Evolutionary conservation across 2,113 vertebrate species (phyloP).

Genomic region (Semnornis frantzii): DNA sequence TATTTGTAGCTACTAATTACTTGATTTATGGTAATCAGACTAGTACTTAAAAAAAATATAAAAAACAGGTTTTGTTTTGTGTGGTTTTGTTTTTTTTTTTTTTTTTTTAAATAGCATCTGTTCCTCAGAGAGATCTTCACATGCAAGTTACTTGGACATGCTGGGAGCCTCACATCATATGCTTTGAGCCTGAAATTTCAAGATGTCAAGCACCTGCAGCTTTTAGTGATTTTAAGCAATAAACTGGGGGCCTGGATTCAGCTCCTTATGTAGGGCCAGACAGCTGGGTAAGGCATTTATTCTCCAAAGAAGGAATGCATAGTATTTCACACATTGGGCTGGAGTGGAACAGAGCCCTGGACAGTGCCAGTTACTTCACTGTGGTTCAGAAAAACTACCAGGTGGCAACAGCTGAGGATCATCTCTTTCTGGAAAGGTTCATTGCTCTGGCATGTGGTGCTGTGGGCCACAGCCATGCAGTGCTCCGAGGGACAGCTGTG

Average conservation of each 20-base stretch:
- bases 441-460: background rate
- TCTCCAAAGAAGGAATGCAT: background rate
- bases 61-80: background rate
- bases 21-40: background rate
- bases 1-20: background rate
- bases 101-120: background rate
- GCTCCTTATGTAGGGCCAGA: background rate
- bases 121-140: background rate
- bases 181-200: background rate
- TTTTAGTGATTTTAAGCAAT: background rate
- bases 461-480: no score
- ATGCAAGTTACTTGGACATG: background rate
- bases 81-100: no score
- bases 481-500: fast-evolving
- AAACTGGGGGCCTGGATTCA: background rate
- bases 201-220: background rate
- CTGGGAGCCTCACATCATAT: background rate
- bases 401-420: background rate
- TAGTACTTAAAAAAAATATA: background rate
- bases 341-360: background rate
- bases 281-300: background rate
- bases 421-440: background rate
- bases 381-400: background rate
- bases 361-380: background rate
- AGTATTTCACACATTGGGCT: background rate